Evolutionary conservation across 2,888 invertebrate species (phyloP).

Genomic region (Rotaria magnacalcarata): DNA sequence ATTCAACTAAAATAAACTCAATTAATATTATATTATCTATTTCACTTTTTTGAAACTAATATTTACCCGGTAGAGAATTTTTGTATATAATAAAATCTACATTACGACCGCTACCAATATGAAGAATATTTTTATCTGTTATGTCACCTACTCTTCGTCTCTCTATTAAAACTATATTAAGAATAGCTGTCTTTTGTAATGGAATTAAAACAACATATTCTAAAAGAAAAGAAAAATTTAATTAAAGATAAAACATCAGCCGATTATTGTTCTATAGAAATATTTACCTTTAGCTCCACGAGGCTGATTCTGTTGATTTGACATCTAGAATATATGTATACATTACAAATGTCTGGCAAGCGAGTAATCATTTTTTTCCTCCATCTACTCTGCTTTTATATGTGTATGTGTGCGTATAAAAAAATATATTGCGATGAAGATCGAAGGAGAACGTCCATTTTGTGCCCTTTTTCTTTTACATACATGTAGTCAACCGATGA

Average conservation of each 20-base stretch:
- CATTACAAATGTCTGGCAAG: background rate
- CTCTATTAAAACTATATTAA: constrained; percentile 6
- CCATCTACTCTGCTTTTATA: background rate
- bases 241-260: background rate
- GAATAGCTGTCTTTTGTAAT: background rate
- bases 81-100: constrained; percentile 29
- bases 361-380: background rate
- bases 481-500: background rate
- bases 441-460: background rate
- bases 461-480: background rate
- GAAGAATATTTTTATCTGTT: constrained; percentile 11
- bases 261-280: background rate
- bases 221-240: background rate
- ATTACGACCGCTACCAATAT: constrained; percentile 36
- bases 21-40: background rate
- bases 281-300: background rate
- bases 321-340: background rate
- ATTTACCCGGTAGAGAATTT: constrained; percentile 12
- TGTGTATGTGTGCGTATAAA: background rate
- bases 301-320: background rate
- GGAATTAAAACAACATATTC: constrained; percentile 35
- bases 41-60: too few relatives aligned
- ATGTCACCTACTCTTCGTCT: background rate
- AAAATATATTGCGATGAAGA: background rate
- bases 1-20: background rate